A percentile compares a stretch with the other conserved stretches of the same genome.
Conservation (phyloP, 2,113 vertebrate species). For the Grammomys surdaster region DNA sequence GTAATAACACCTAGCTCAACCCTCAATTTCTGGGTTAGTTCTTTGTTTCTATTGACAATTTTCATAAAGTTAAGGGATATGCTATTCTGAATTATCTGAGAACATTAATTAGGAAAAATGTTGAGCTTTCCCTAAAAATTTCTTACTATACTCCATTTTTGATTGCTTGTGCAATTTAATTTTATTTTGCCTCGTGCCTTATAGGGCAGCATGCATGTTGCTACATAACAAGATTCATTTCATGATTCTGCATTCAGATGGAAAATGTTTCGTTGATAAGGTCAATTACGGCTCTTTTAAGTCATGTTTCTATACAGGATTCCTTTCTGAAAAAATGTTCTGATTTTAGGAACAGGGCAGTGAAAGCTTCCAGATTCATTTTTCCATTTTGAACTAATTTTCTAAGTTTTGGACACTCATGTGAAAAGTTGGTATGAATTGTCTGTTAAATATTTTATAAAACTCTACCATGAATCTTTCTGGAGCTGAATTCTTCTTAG, state of each 20-base stretch:
- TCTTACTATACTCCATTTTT: not conserved
- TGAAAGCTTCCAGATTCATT: accelerated
- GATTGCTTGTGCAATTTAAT: not conserved
- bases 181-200: not conserved
- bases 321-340: not conserved
- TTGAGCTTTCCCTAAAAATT: not conserved
- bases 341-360: not conserved
- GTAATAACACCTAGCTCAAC: not conserved
- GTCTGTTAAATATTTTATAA: not conserved
- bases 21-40: not conserved
- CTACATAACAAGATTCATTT: not conserved
- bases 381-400: not conserved
- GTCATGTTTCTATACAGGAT: not conserved
- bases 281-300: not conserved
- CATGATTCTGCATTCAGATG: not conserved
- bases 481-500: not conserved
- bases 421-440: not conserved
- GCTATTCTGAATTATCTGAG: not conserved
- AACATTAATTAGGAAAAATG: not conserved
- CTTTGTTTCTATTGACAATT: not conserved
- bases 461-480: not conserved
- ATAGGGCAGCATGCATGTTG: not conserved
- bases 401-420: not conserved
- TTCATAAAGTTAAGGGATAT: not conserved
- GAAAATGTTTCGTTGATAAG: not conserved